A percentile compares a stretch with the other conserved stretches of the same genome.
phyloP scores from a whole-genome alignment of 1,140 invertebrate species.

The Antheraea pernyi region DNA sequence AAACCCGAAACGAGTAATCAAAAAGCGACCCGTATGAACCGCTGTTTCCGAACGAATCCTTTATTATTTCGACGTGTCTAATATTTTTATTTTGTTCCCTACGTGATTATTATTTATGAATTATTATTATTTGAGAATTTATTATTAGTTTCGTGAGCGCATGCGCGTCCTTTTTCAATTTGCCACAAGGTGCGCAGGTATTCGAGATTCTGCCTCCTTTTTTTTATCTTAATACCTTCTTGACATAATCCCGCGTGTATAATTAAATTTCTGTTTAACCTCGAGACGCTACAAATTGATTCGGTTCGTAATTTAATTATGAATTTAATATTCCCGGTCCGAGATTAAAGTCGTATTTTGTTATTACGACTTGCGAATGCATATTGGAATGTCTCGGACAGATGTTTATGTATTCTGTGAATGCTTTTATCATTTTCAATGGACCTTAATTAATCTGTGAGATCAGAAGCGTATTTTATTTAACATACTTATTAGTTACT shows the following conservation, averaged over 20 bases:
- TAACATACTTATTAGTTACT: background rate
- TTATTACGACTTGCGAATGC: constrained; percentile 22
- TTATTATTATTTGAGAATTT: constrained; percentile 78
- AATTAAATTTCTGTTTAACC: constrained; percentile 62
- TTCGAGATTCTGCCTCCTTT: constrained; percentile 32
- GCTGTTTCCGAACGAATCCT: constrained; percentile 53
- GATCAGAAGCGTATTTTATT: background rate
- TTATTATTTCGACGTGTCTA: constrained; percentile 76
- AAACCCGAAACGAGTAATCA: background rate
- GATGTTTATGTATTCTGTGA: constrained; percentile 18
- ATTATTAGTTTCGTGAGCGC: constrained; percentile 67
- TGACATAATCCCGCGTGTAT: constrained; percentile 63
- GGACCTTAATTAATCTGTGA: constrained; percentile 12
- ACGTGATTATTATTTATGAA: constrained; percentile 78
- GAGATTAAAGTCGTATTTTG: constrained; percentile 23
- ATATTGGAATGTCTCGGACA: constrained; percentile 24
- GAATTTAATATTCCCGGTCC: constrained; percentile 27
- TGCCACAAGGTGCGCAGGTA: constrained; percentile 72
- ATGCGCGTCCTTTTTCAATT: constrained; percentile 74
- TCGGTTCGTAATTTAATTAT: constrained; percentile 59
- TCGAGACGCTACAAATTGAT: constrained; percentile 60
- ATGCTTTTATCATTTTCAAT: background rate
- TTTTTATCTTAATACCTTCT: constrained; percentile 58
- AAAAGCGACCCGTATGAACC: constrained; percentile 52
- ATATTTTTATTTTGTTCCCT: constrained; percentile 73